Conservation (phyloP, 2,797 vertebrate species). For the Alfaro cultratus region DNA sequence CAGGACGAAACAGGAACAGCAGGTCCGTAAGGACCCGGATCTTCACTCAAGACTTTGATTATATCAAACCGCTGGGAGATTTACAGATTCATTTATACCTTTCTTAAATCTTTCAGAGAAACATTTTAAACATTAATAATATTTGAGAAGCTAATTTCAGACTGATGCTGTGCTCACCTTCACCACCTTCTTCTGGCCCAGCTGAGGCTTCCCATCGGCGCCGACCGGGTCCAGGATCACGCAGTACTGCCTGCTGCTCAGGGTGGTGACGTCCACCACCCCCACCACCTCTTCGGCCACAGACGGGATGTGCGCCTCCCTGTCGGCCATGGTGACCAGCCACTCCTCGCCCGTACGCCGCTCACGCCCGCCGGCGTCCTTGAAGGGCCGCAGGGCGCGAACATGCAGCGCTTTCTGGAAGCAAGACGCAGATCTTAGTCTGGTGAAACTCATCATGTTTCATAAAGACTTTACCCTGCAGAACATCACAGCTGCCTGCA, state of each 20-base stretch:
- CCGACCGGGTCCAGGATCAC: slow-evolving; percentile 89
- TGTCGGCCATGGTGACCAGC: slow-evolving; percentile 86
- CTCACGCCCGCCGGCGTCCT: slow-evolving; percentile 72
- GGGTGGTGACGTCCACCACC: slow-evolving; percentile 85
- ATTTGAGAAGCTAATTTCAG: background rate
- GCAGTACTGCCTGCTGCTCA: slow-evolving; percentile 88
- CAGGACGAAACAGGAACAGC: background rate
- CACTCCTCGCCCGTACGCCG: slow-evolving; percentile 90
- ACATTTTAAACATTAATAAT: background rate
- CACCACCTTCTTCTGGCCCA: slow-evolving; percentile 89
- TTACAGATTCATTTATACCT: background rate
- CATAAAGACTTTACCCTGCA: background rate
- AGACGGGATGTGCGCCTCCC: slow-evolving; percentile 88
- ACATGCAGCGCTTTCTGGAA: slow-evolving; percentile 88
- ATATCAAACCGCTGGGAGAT: background rate
- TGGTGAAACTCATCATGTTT: background rate
- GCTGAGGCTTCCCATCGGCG: slow-evolving; percentile 86
- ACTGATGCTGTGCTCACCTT: slow-evolving; percentile 78
- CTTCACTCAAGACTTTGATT: background rate
- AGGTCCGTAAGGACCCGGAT: background rate
- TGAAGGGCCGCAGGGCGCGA: slow-evolving; percentile 84
- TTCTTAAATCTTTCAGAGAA: background rate
- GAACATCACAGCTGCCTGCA: background rate
- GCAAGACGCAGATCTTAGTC: background rate
- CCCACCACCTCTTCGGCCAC: slow-evolving; percentile 89